phyloP scores from a whole-genome alignment of 53 echinoderm and acorn worm genomes.

The Actinopyga echinites region DNA sequence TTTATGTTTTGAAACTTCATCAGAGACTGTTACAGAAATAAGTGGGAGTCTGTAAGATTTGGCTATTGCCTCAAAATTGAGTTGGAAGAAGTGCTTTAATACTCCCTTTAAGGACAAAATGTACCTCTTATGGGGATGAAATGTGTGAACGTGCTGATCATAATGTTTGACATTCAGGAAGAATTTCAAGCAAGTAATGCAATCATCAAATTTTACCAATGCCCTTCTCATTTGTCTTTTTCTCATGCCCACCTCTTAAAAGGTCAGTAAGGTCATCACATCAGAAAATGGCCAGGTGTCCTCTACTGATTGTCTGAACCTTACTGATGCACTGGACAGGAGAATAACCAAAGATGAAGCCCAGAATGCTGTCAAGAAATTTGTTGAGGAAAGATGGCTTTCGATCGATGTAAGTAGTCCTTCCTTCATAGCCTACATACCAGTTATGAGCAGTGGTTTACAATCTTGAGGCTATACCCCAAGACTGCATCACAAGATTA shows the following conservation, averaged over 20 bases:
- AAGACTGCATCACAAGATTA: too few species aligned
- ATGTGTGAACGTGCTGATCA: background rate
- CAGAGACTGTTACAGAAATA: too few species aligned
- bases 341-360: conserved; percentile 82
- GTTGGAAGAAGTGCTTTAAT: too few species aligned
- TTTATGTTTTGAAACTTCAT: too few species aligned
- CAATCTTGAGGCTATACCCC: too few species aligned
- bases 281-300: conserved; percentile 74
- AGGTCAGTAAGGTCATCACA: conserved; percentile 75
- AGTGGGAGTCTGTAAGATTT: too few species aligned
- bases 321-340: conserved; percentile 54
- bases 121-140: too few species aligned
- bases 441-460: too few species aligned
- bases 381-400: conserved; percentile 84
- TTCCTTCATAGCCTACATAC: too few species aligned
- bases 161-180: background rate
- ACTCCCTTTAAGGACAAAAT: too few species aligned
- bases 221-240: background rate
- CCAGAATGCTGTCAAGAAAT: conserved; percentile 60
- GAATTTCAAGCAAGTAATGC: too few species aligned
- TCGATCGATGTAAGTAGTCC: conserved; percentile 68
- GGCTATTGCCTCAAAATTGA: too few species aligned
- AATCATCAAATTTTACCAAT: background rate
- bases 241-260: background rate
- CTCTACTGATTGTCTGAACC: conserved; percentile 85